Conservation (phyloP, 2,888 invertebrate genomes). For the Melipona bicolor region DNA sequence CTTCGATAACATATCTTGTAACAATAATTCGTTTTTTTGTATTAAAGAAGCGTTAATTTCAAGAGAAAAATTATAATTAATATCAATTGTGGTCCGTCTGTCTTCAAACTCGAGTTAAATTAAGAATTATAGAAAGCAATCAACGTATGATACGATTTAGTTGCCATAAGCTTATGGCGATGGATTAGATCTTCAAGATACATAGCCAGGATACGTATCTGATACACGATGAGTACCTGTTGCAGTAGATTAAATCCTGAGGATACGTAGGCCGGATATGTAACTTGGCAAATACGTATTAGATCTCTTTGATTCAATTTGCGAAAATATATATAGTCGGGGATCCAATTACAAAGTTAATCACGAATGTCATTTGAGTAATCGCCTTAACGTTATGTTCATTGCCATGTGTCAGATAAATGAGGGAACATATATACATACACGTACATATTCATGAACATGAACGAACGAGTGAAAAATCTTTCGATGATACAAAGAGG, state of each 20-base stretch:
- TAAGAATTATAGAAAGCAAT: not conserved
- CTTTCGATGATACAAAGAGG: not conserved
- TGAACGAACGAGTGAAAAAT: not conserved
- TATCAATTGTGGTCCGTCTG: too few relatives aligned
- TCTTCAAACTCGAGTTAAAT: not conserved
- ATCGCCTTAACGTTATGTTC: slow-evolving; percentile 12
- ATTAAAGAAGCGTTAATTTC: not conserved
- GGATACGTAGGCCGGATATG: slow-evolving; percentile 10
- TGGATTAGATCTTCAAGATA: slow-evolving; percentile 3
- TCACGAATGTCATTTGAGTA: slow-evolving; percentile 13
- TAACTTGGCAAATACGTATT: slow-evolving; percentile 17
- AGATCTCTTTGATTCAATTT: slow-evolving; percentile 11
- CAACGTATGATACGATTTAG: not conserved
- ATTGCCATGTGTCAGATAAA: not conserved
- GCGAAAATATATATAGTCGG: not conserved
- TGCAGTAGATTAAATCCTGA: slow-evolving; percentile 6
- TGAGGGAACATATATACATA: too few relatives aligned
- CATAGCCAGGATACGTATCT: not conserved
- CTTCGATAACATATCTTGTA: not conserved
- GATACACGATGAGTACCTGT: slow-evolving; percentile 6
- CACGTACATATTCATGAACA: not conserved
- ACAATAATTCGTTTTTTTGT: too few relatives aligned
- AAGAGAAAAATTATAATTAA: not conserved
- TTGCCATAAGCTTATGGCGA: not conserved
- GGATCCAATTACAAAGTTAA: not conserved